Evolutionary conservation across 2,888 invertebrate genomes (phyloP), one percentile per base, ranked within the genome.

Genomic region (Chymomyza fuscimana): DNA sequence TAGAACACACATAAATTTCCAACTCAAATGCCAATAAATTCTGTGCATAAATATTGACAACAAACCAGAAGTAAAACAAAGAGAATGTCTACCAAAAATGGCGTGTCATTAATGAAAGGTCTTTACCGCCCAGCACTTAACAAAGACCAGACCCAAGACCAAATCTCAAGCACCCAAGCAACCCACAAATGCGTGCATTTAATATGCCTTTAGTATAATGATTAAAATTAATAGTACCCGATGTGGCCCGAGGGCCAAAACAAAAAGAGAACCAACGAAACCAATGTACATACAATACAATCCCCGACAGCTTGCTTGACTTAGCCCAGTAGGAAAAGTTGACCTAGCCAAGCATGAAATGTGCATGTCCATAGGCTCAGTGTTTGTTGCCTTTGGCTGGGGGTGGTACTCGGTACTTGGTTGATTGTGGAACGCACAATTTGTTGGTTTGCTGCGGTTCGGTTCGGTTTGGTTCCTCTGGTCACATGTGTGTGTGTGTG

Each of bases 101-200:
- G 84, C 80, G 80, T 82, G 81, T 71, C 69, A 80, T 74, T 81
- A 84, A 82, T 84, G 75, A 78, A 76, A 67, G 78, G 71, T 74
- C 69, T 67, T 54, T 54, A 51, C 52, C 63, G 58, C 19, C 29
- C 66, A 36, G 32, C 32, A 46, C 40, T 46, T 10, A 46, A 36
- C 36, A 36, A 25, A 25, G 25, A 25, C 25, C 25, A 3, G 3
- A 5, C 36, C 36, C 6, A 5, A 36, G 36, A 25, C 29, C 5
- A 36, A 32, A 12, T 10, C 56, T 12, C 22, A 46, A 46, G 1
- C 10, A 56, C 12, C 36, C 9, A 25, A 10, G 15, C n/a, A 12
- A 22, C 51, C 36, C 36, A 58, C 25, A 56, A 75, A 69, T 75
- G 74, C 73, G 84, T 83, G 82, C 81, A 76, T 80, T 81, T 81